phyloP scores from a whole-genome alignment of 2,797 vertebrate species.

The Limnodromus scolopaceus region DNA sequence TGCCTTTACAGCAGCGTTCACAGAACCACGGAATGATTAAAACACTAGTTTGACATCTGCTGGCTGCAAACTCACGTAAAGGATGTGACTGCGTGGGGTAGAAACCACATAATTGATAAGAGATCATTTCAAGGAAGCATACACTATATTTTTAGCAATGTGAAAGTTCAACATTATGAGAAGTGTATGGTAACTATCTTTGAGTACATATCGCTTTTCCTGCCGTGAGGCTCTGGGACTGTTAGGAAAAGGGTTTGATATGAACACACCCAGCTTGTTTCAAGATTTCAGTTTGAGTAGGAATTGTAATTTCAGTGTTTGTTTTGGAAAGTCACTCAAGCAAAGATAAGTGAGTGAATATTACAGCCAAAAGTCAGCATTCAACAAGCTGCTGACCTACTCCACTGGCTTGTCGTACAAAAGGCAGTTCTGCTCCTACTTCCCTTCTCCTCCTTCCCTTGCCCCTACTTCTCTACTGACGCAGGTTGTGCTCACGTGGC shows the following conservation, averaged over 20 bases:
- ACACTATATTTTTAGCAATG: slow-evolving; percentile 33
- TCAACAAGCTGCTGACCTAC: neutral
- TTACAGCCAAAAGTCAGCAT: neutral
- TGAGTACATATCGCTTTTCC: neutral
- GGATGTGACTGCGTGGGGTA: slow-evolving; percentile 17
- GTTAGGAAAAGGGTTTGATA: neutral
- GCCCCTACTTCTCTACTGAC: neutral
- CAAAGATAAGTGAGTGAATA: fast-evolving
- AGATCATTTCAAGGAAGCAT: slow-evolving; percentile 43
- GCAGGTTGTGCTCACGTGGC: neutral
- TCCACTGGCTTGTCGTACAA: neutral
- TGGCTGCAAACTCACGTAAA: neutral
- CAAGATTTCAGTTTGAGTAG: neutral
- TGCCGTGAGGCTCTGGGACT: neutral
- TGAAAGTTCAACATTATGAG: neutral
- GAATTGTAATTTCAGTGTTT: neutral
- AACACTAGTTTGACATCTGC: neutral
- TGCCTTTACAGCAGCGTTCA: neutral
- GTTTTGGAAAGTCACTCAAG: neutral
- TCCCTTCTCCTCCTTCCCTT: neutral
- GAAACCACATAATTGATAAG: slow-evolving; percentile 53
- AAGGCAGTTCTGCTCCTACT: neutral
- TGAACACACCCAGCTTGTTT: neutral
- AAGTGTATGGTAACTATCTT: neutral
- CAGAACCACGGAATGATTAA: neutral